phyloP scores from a whole-genome alignment of 2,888 invertebrate species.

The Patella ulyssiponensis region DNA sequence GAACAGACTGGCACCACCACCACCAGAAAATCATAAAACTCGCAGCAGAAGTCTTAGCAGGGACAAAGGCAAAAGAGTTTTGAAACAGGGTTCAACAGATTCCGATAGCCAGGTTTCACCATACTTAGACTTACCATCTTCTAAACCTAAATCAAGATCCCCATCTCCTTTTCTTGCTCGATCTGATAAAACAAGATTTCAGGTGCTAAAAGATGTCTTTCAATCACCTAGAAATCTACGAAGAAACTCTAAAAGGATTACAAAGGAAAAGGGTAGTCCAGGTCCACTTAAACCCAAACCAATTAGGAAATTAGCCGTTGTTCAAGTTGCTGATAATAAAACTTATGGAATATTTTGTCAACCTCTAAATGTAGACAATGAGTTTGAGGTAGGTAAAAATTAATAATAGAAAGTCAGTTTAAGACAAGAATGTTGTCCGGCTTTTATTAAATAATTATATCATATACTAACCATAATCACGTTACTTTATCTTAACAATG shows the following conservation, averaged over 20 bases:
- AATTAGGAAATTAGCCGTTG: neutral
- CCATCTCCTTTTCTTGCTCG: constrained; percentile 23
- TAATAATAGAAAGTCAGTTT: no score
- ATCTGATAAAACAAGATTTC: constrained; percentile 28
- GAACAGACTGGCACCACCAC: constrained; percentile 29
- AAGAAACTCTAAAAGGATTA: constrained; percentile 27
- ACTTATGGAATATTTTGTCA: constrained; percentile 30
- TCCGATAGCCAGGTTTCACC: constrained; percentile 20
- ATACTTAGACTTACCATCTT: neutral
- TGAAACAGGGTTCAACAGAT: constrained; percentile 31
- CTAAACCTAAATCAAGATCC: neutral
- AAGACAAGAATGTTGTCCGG: no score
- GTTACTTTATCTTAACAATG: no score
- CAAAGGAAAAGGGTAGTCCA: neutral
- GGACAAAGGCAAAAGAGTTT: neutral
- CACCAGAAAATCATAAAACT: constrained; percentile 15
- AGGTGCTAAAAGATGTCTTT: constrained; percentile 36
- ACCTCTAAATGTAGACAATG: constrained; percentile 34
- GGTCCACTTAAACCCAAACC: neutral
- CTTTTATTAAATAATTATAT: no score
- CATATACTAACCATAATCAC: no score
- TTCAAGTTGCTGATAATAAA: constrained; percentile 6
- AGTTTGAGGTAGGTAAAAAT: constrained; percentile 47
- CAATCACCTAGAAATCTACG: constrained; percentile 38
- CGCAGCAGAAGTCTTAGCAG: neutral